phyloP scores from a whole-genome alignment of 2,113 vertebrate genomes.

The Tyrannus savana region DNA sequence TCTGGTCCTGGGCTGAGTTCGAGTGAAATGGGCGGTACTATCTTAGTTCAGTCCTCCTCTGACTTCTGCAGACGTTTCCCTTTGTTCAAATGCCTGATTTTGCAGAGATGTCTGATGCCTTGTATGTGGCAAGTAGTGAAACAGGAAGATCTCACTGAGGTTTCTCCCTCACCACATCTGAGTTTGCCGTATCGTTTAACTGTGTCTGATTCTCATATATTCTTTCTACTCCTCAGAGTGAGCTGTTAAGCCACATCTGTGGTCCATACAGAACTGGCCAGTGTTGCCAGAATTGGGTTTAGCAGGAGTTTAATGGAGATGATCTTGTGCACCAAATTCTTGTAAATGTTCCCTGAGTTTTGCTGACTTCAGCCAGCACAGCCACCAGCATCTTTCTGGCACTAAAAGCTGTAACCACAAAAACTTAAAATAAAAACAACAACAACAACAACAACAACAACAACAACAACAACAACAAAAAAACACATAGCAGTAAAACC shows the following conservation, averaged over 20 bases:
- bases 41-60: background rate
- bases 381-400: background rate
- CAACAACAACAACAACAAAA: too few relatives aligned
- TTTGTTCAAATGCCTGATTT: background rate
- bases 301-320: background rate
- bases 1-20: background rate
- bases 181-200: background rate
- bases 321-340: background rate
- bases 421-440: background rate
- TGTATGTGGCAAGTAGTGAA: background rate
- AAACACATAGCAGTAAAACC: background rate
- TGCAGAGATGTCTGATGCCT: background rate
- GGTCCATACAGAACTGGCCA: background rate
- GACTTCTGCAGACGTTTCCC: background rate
- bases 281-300: background rate
- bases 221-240: background rate
- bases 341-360: background rate
- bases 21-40: background rate
- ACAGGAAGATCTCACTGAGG: background rate
- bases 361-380: conserved; percentile 23
- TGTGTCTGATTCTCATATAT: background rate
- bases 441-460: too few relatives aligned
- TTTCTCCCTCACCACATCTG: background rate
- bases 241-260: background rate
- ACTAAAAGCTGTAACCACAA: background rate